These are phyloP conservation scores for Oxyura jamaicensis DNA, from an alignment of 2,113 vertebrate species.

Conservation along the genomic window DNA sequence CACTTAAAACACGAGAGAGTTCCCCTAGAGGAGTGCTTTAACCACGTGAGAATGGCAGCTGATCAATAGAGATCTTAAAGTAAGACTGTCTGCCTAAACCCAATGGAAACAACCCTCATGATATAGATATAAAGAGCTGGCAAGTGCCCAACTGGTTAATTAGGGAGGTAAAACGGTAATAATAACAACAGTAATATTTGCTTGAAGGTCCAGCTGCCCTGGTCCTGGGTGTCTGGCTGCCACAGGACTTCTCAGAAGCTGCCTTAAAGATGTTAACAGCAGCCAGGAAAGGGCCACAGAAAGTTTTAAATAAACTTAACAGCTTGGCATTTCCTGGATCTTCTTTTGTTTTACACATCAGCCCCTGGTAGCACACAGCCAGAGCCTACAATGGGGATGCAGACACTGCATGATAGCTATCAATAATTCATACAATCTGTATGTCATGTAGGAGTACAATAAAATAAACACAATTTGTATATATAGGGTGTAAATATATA, in stretches of 20 bases:
- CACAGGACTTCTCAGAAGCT: slow-evolving; percentile 54
- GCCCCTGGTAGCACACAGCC: background rate
- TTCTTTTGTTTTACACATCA: background rate
- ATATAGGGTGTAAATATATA: background rate
- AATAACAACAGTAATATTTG: slow-evolving; percentile 23
- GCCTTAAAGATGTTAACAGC: slow-evolving; percentile 17
- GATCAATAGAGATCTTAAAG: slow-evolving; percentile 85
- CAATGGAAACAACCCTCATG: slow-evolving; percentile 71
- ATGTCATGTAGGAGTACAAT: background rate
- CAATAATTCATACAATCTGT: background rate
- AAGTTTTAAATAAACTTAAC: slow-evolving; percentile 36
- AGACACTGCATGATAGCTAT: background rate
- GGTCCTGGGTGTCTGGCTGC: slow-evolving; percentile 52
- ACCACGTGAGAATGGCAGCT: slow-evolving; percentile 75
- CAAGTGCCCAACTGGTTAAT: slow-evolving; percentile 83
- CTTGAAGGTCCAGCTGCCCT: slow-evolving; percentile 38
- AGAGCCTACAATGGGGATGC: background rate
- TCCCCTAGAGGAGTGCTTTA: slow-evolving; percentile 78
- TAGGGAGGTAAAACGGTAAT: slow-evolving; percentile 72
- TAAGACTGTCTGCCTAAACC: slow-evolving; percentile 83
- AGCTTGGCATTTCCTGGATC: background rate
- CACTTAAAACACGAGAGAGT: slow-evolving; percentile 85
- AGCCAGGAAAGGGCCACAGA: background rate
- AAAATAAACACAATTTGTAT: background rate
- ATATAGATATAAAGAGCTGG: slow-evolving; percentile 73